Conservation (phyloP, 2,797 vertebrate species). For the Acipenser oxyrinchus region DNA sequence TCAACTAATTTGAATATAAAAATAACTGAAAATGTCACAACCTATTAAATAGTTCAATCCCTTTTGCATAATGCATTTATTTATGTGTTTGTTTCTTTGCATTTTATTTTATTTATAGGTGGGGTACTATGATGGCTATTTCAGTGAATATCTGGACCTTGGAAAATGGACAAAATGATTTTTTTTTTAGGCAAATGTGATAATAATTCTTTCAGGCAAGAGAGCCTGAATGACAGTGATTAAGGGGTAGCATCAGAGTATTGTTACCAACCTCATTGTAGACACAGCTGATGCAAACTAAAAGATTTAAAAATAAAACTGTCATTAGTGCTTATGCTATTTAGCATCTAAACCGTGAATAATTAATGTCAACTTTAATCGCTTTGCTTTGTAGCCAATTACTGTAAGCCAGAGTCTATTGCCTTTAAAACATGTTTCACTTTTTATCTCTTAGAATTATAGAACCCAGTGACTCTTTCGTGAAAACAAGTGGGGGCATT, state of each 20-base stretch:
- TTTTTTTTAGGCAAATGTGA: background rate
- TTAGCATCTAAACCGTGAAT: background rate
- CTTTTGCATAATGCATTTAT: too few relatives aligned
- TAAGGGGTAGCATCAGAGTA: background rate
- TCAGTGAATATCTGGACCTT: background rate
- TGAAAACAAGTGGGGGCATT: too few relatives aligned
- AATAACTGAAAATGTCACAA: too few relatives aligned
- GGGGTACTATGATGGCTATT: too few relatives aligned
- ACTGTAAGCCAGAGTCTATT: too few relatives aligned
- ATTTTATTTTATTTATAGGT: too few relatives aligned
- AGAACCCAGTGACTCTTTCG: too few relatives aligned
- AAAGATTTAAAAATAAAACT: conserved; percentile 4
- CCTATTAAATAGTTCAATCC: too few relatives aligned
- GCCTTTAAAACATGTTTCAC: too few relatives aligned
- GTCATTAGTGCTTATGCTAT: background rate
- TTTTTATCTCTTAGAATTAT: too few relatives aligned
- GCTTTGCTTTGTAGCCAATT: background rate
- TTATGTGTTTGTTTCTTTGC: too few relatives aligned
- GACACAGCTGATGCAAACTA: background rate
- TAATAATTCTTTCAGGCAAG: background rate
- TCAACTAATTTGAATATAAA: too few relatives aligned
- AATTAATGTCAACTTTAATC: background rate
- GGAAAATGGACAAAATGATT: background rate
- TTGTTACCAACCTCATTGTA: background rate
- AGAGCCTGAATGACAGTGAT: background rate